Evolutionary conservation across 2,113 vertebrate genomes (phyloP).

Genomic region (Phyllopteryx taeniolatus): DNA sequence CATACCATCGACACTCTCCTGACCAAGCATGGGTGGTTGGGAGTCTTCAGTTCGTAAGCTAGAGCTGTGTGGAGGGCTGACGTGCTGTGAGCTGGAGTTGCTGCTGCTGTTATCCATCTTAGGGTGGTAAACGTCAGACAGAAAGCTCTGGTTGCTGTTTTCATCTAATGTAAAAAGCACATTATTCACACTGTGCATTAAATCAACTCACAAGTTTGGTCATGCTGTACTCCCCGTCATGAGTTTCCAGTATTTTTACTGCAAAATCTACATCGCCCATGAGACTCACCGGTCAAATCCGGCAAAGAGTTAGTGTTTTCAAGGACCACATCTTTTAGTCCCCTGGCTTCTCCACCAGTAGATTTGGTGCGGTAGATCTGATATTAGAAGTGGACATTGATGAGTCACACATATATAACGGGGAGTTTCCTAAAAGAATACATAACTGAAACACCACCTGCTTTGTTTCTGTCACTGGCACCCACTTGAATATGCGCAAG

Average conservation of each 20-base stretch:
- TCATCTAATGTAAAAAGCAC: constrained; percentile 80
- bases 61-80: constrained; percentile 82
- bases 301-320: constrained; percentile 87
- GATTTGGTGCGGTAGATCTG: constrained; percentile 91
- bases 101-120: constrained; percentile 93
- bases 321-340: constrained; percentile 83
- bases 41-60: constrained; percentile 89
- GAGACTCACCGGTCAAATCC: constrained; percentile 87
- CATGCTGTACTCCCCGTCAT: not conserved
- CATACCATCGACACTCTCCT: constrained; percentile 89
- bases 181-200: not conserved
- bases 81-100: constrained; percentile 90
- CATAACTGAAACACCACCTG: constrained; percentile 76
- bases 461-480: constrained; percentile 92
- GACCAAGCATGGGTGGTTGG: constrained; percentile 92
- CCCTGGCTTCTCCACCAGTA: constrained; percentile 70
- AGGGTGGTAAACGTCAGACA: constrained; percentile 89
- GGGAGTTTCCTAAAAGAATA: not conserved
- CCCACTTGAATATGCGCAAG: constrained; percentile 96
- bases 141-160: constrained; percentile 97
- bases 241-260: not conserved
- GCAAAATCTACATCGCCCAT: too few species aligned
- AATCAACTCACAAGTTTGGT: not conserved
- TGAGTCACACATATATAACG: not conserved
- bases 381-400: constrained; percentile 24